phyloP scores from a whole-genome alignment of 2,797 vertebrate species.

The Anguilla obscura region DNA sequence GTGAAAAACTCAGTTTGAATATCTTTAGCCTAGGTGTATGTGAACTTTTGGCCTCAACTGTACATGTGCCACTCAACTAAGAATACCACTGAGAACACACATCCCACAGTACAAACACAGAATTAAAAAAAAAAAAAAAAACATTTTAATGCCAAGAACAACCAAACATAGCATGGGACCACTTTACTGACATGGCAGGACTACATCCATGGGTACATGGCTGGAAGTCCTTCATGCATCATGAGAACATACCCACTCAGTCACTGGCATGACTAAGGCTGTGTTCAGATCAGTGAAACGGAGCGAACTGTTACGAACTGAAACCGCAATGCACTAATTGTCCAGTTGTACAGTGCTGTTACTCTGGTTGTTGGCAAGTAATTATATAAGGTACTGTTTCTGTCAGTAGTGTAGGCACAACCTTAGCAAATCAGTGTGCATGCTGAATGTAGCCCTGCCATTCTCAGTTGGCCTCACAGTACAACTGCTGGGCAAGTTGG shows the following conservation, averaged over 20 bases:
- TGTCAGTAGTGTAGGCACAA: too few relatives aligned
- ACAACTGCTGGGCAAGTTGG: neutral
- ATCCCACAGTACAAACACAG: neutral
- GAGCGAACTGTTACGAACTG: too few relatives aligned
- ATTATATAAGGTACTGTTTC: too few relatives aligned
- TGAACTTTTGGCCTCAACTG: too few relatives aligned
- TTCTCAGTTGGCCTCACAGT: neutral
- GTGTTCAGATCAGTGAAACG: too few relatives aligned
- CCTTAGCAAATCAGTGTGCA: too few relatives aligned
- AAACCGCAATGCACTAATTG: too few relatives aligned
- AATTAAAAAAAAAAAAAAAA: neutral
- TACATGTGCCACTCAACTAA: neutral
- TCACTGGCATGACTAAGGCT: too few relatives aligned
- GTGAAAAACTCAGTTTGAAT: too few relatives aligned
- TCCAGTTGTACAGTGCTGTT: too few relatives aligned
- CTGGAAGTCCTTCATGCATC: neutral
- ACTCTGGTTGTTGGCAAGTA: too few relatives aligned
- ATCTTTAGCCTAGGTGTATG: too few relatives aligned
- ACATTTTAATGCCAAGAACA: neutral
- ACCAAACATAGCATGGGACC: neutral
- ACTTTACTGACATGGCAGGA: neutral
- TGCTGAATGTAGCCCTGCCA: neutral
- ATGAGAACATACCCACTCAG: neutral
- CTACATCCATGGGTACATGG: neutral
- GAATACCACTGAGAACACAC: neutral